A percentile compares a stretch with the other conserved stretches of the same genome.
Conservation (phyloP, 2,888 invertebrate genomes). For the Eristalis pertinax region DNA sequence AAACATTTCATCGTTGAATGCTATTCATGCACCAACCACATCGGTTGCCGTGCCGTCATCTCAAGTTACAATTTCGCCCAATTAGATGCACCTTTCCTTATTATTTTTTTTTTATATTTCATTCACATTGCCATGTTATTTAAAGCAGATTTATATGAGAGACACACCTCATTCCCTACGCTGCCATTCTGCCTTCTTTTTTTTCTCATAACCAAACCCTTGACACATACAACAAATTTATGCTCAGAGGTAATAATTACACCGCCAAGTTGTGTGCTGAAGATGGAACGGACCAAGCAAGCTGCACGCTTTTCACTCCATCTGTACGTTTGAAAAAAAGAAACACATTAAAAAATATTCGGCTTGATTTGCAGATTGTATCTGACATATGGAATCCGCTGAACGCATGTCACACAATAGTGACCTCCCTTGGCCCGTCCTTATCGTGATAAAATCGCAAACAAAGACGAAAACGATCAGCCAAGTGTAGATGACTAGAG, state of each 20-base stretch:
- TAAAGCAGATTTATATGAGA: slow-evolving; percentile 18
- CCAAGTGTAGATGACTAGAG: slow-evolving; percentile 60
- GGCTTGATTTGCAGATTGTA: slow-evolving; percentile 54
- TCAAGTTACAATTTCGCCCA: slow-evolving; percentile 50
- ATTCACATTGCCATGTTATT: background rate
- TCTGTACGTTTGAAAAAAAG: background rate
- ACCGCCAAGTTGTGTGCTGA: slow-evolving; percentile 21
- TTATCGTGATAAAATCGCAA: slow-evolving; percentile 38
- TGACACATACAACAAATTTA: slow-evolving; percentile 50
- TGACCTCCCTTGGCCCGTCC: slow-evolving; percentile 38
- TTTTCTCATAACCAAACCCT: slow-evolving; percentile 26
- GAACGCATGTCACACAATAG: slow-evolving; percentile 57
- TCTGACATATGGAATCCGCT: slow-evolving; percentile 46
- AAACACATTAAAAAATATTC: slow-evolving; percentile 31
- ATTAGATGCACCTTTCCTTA: slow-evolving; percentile 51
- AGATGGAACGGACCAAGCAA: background rate
- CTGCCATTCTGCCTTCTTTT: background rate
- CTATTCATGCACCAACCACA: background rate
- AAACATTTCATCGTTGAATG: background rate
- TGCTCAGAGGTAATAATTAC: slow-evolving; percentile 50
- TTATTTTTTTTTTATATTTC: slow-evolving; percentile 15
- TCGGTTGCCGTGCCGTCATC: background rate
- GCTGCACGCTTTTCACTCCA: slow-evolving; percentile 60
- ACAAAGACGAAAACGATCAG: slow-evolving; percentile 58
- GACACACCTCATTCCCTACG: background rate